Base-by-base conservation (phyloP, 2,797 vertebrate genomes). In the Bradypus variegatus region DNA sequence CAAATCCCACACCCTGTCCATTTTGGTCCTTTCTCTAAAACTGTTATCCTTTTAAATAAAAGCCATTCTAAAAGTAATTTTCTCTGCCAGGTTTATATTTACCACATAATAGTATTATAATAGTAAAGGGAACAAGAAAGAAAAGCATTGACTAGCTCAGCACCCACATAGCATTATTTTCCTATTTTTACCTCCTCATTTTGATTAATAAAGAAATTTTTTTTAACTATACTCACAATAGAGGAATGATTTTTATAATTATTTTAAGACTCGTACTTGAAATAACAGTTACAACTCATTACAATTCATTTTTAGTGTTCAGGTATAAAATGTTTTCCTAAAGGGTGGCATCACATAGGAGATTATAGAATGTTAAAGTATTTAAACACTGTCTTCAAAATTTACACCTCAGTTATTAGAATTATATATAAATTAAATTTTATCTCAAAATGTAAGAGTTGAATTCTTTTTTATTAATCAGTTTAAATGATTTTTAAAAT, bases 341-440 rank as follows among this genome's bases (percentile, higher is more conserved):
- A 78, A 84, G 23, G 33, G 12, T 8, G 89, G 53, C 8, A 77
- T 36, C 92, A 62, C n/a, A 81, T 25, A 36, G n/a, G 15, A 21
- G 7, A 38, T 75, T 79, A 77, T 13, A 55, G 67, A 83, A 92
- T 21, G 53, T 72, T 89, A 67, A 53, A 27, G 45, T 60, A 81
- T 36, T 88, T 77, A 91, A 69, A 83, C 76, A 76, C 70, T 83
- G 14, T 92, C 5, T 36, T 55, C 14, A 62, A 72, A n/a, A 76
- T 48, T 89, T 27, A 64, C 29, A 50, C 4, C 13, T 94, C 5
- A 50, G 3, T 65, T 65, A 83, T 18, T 65, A 15, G 6, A 82
- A 76, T 62, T 83, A 55, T 45, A 90, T 76, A 79, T 90, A 89
- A 89, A 73, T 78, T 77, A 48, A 79, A 79, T 36, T 89, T 93